Conservation (phyloP, 2,888 invertebrate species). For the Drosophila birchii region DNA sequence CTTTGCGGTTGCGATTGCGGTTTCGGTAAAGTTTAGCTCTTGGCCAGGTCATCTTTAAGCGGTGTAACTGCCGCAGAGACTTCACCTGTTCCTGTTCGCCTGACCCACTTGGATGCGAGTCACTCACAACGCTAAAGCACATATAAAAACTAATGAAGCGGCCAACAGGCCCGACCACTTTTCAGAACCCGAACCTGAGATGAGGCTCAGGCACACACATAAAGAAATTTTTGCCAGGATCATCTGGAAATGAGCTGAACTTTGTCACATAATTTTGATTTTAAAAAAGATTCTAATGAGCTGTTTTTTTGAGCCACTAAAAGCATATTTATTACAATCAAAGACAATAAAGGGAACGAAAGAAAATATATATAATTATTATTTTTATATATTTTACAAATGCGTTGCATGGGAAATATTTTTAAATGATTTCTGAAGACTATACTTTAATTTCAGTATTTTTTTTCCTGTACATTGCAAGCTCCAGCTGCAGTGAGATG, state of each 20-base stretch:
- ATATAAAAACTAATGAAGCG: conserved; percentile 64
- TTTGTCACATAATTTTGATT: not conserved
- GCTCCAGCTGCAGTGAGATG: conserved; percentile 22
- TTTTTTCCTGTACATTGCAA: not conserved
- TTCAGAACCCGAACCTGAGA: conserved; percentile 59
- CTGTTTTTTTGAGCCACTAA: too few relatives aligned
- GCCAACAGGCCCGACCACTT: conserved; percentile 70
- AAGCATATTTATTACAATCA: too few relatives aligned
- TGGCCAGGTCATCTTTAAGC: conserved; percentile 24
- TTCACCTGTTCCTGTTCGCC: conserved; percentile 72
- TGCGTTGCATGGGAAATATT: not conserved
- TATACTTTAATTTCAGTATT: too few relatives aligned
- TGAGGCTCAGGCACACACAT: not conserved
- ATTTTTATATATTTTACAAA: not conserved
- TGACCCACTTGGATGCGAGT: conserved; percentile 72
- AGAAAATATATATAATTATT: too few relatives aligned
- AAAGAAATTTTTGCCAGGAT: not conserved
- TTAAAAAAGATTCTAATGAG: not conserved
- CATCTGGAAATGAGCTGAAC: not conserved
- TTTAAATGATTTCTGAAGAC: not conserved
- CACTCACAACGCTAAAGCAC: conserved; percentile 57
- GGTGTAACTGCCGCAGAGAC: conserved; percentile 14
- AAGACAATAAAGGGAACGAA: too few relatives aligned
- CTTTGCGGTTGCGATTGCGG: conserved; percentile 62
- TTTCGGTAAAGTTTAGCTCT: conserved; percentile 3